phyloP scores from a whole-genome alignment of 1,140 invertebrate genomes.

The Brachionus sp. region DNA sequence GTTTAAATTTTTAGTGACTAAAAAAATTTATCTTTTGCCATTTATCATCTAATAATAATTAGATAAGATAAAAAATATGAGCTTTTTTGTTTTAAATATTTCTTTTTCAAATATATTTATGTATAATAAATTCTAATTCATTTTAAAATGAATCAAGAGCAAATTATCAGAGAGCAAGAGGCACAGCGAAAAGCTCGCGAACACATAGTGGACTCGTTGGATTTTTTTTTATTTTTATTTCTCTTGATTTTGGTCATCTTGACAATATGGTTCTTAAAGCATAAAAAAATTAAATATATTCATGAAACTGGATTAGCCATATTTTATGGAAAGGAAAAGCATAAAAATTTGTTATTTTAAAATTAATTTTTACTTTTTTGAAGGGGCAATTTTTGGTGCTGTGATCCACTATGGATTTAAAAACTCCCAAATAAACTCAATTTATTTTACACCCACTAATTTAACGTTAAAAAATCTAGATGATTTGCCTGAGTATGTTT shows the following conservation, averaged over 20 bases:
- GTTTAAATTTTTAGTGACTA: too few relatives aligned
- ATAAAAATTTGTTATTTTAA: background rate
- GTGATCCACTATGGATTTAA: background rate
- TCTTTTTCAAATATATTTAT: background rate
- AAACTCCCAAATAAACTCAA: background rate
- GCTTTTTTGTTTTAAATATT: too few relatives aligned
- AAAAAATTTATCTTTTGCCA: too few relatives aligned
- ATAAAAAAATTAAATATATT: constrained; percentile 84
- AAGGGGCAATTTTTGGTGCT: background rate
- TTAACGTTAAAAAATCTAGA: background rate
- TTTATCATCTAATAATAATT: too few relatives aligned
- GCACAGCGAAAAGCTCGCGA: constrained; percentile 45
- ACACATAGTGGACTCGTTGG: constrained; percentile 75
- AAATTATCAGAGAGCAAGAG: constrained; percentile 25
- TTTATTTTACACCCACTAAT: background rate
- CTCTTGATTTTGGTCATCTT: constrained; percentile 84
- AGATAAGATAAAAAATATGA: too few relatives aligned
- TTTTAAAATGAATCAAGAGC: background rate
- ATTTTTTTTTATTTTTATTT: constrained; percentile 84
- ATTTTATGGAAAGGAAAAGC: constrained; percentile 77
- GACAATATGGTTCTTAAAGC: constrained; percentile 97
- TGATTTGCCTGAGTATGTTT: background rate
- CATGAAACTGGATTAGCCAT: constrained; percentile 95
- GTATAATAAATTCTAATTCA: background rate
- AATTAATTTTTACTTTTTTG: background rate